Evolutionary conservation across 2,113 vertebrate species (phyloP), one percentile per base, ranked within the genome.

Genomic region (Phaethornis superciliosus): DNA sequence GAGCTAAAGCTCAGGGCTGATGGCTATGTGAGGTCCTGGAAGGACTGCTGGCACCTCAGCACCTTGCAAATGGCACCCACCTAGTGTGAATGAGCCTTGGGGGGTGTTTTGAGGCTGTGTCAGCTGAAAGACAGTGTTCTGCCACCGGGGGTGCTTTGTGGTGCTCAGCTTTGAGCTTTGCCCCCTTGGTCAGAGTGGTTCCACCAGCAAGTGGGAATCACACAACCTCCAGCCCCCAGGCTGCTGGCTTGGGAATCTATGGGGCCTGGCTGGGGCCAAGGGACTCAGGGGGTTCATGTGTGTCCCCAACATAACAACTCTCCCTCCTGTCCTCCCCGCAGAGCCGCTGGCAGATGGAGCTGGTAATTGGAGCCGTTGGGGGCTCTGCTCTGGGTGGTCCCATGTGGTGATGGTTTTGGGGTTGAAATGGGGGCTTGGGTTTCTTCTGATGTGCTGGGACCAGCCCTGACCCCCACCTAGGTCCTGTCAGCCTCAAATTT

Each of bases 281-380:
- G 75, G 44, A 26, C 3, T 2, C 18, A 0, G 32, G 21, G 22
- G 33, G 30, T 64, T 40, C 26, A 4, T 63, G 26, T 28, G 33
- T 60, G 0, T 90, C 46, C 30, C 51, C 69, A 26, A 17, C 33
- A 7, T 95, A 97, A 96, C 97, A 55, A 59, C 59, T 92, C 63
- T 97, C 27, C 92, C 88, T 87, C 86, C 10, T 92, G 65, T 96
- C 96, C 85, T 97, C 81, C 94, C 92, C 10, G 35, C 97, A 98
- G 98, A 97, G 42, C 91, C 74, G 7, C 94, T 81, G 14, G 90
- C 94, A 30, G 97, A 97, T 1, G 76, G 86, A 96, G 89, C 62
- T 2, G 97, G 98, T 97, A 97, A 97, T 88, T 22, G 9, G 94
- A 76, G 91, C 68, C 1, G 2, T 0, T 15, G 68, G 51, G 68